phyloP scores from a whole-genome alignment of 2,113 vertebrate species.

The Hemiscyllium ocellatum region DNA sequence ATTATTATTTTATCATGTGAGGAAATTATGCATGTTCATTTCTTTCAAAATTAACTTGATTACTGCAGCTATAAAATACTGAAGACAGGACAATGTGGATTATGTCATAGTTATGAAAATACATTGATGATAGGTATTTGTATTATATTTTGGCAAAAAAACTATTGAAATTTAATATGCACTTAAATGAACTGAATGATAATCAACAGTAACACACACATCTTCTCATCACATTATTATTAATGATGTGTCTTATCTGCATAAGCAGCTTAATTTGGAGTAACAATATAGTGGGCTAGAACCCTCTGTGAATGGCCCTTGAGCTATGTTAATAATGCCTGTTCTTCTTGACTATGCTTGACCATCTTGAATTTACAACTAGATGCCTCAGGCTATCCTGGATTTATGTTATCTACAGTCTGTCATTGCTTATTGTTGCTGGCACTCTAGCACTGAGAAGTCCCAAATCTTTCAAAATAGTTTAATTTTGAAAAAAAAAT shows the following conservation, averaged over 20 bases:
- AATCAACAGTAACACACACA: neutral
- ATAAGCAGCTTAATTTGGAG: slow-evolving; percentile 25
- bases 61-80: neutral
- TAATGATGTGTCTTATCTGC: slow-evolving; percentile 20
- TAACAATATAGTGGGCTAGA: slow-evolving; percentile 26
- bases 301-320: slow-evolving; percentile 1
- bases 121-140: neutral
- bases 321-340: slow-evolving; percentile 28
- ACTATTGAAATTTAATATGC: slow-evolving; percentile 1
- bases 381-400: slow-evolving; percentile 31
- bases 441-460: neutral
- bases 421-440: neutral
- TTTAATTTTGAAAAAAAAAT: neutral
- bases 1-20: neutral
- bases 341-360: slow-evolving; percentile 36
- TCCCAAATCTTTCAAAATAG: neutral
- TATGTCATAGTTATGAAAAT: neutral
- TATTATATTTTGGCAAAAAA: neutral
- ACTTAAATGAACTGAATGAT: neutral
- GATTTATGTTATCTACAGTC: slow-evolving; percentile 28
- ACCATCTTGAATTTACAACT: slow-evolving; percentile 38
- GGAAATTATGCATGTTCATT: neutral
- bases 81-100: neutral
- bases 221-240: slow-evolving; percentile 9
- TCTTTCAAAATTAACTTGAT: neutral